These are phyloP conservation scores for Rafetus swinhoei DNA, from an alignment of 2,113 vertebrate genomes.

Conservation along the genomic window DNA sequence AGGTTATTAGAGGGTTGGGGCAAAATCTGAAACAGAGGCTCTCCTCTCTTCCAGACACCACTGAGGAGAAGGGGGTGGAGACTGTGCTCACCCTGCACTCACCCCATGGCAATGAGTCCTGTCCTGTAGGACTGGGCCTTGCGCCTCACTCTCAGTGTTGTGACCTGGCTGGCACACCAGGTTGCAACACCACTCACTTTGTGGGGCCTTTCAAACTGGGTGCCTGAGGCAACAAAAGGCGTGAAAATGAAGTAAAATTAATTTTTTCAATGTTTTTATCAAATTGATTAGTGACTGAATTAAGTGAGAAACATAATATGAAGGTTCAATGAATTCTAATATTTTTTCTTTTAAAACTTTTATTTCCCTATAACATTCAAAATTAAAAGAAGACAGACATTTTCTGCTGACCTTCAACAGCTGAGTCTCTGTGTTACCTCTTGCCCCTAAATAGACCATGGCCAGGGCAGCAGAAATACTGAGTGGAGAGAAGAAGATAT, in stretches of 20 bases:
- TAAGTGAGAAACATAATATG: background rate
- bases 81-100: background rate
- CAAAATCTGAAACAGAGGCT: background rate
- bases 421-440: constrained; percentile 69
- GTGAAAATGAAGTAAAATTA: background rate
- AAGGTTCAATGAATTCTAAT: background rate
- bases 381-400: fast-evolving
- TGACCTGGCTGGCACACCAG: background rate
- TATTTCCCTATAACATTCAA: background rate
- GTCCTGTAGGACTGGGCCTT: background rate
- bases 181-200: background rate
- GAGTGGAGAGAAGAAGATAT: constrained; percentile 79
- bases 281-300: background rate
- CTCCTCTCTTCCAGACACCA: background rate
- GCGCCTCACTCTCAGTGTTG: background rate
- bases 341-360: background rate
- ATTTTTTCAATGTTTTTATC: background rate
- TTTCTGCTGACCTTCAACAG: constrained; percentile 75
- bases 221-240: background rate
- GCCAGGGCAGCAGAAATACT: constrained; percentile 77
- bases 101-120: background rate
- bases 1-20: background rate
- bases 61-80: background rate
- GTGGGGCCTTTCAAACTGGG: background rate
- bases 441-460: constrained; percentile 77